Conservation (phyloP, 2,888 invertebrate species). For the Plutella xylostella region DNA sequence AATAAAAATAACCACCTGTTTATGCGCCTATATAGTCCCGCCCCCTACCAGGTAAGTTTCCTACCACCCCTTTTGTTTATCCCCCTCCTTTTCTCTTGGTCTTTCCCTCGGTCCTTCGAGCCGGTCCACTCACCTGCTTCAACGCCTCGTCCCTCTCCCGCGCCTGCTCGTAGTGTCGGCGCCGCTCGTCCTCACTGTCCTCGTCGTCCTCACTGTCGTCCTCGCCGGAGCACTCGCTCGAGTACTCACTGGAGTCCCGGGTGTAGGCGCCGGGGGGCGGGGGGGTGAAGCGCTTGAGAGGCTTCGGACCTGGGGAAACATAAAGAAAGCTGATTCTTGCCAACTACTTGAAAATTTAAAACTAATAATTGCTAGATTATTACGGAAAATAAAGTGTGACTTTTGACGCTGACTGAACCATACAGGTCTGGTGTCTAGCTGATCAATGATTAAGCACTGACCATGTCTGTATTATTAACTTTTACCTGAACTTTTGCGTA, state of each 20-base stretch:
- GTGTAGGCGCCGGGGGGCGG: constrained; percentile 79
- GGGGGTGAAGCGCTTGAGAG: constrained; percentile 90
- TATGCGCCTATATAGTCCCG: too few species aligned
- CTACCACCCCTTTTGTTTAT: neutral
- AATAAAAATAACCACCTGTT: too few species aligned
- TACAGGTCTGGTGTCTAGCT: too few species aligned
- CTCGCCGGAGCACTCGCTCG: constrained; percentile 42
- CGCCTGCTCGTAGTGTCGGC: constrained; percentile 52
- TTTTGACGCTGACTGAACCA: too few species aligned
- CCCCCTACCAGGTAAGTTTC: too few species aligned
- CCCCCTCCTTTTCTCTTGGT: constrained; percentile 64
- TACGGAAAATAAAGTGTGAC: too few species aligned
- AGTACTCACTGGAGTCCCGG: constrained; percentile 57
- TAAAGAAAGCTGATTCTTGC: too few species aligned
- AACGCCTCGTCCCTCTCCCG: constrained; percentile 75
- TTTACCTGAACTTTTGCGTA: too few species aligned
- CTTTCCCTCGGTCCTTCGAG: neutral
- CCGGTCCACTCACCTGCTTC: constrained; percentile 59
- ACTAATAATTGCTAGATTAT: too few species aligned
- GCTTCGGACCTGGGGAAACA: constrained; percentile 80
- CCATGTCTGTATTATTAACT: too few species aligned
- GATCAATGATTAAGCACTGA: too few species aligned
- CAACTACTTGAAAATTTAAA: too few species aligned
- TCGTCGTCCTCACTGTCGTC: constrained; percentile 53
- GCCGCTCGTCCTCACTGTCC: constrained; percentile 69